Base-by-base conservation (phyloP, 2,888 invertebrate species). In the Cheilosia soror region DNA sequence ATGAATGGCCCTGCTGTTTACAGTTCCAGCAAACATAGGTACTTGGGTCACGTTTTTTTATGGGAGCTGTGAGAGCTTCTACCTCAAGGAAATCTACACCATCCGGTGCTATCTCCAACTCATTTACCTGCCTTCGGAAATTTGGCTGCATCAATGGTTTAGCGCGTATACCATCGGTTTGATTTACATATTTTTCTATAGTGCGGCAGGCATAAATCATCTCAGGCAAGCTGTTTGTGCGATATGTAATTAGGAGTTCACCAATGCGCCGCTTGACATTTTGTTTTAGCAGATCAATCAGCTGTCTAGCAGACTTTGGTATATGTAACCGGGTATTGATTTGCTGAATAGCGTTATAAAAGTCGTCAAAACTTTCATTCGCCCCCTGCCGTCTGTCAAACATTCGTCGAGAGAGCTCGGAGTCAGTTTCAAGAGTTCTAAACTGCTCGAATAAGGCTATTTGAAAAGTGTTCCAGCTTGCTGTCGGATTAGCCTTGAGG, bases 311-410 rank as follows among this genome's bases (percentile, higher is more conserved):
- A 13, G 58, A 13, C 11, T 65, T 65, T 6, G 49, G 65, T 20
- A 33, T 5, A 0, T 44, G 11, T 1, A 51, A 13, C 0, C 58
- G 7, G 5, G n/a, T 40, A n/a, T 58, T 58, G 0, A 58, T 3
- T 4, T 37, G 49, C 11, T 49, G 37, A 5, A 63, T 47, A 0
- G 49, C 63, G 1, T 44, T 31, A 9, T 63, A 49, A 29, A 63
- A 63, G 4, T 63, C 63, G 31, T 63, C 63, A 27, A 62, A 47
- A 11, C 40, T 40, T 40, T 47, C 47, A 15, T 20, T 4, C n/a
- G 29, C 11, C 29, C 31, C 13, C 0, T 31, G 31, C 7, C 31
- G 13, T 0, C 33, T 11, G 6, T 47, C 47, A 6, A n/a, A 13
- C 11, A 31, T 29, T 47, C 44, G 44, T 1, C 62, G 5, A 11